phyloP scores from a whole-genome alignment of 2,888 invertebrate genomes.

The Pristionchus fissidentatus region DNA sequence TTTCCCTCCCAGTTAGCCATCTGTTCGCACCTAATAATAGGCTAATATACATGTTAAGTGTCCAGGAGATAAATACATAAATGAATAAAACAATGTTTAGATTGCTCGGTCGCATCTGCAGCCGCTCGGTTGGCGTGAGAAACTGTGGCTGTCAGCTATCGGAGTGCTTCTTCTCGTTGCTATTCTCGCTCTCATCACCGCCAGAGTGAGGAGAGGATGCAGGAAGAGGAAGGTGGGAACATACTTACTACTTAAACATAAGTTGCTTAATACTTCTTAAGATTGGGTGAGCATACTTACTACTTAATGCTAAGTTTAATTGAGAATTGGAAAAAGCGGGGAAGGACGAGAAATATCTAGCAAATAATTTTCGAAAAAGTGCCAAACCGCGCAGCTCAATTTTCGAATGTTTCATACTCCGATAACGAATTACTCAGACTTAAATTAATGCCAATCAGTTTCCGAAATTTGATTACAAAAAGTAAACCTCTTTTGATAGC shows the following conservation, averaged over 20 bases:
- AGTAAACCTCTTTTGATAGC: too few species aligned
- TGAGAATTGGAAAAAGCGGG: too few species aligned
- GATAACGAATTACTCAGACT: too few species aligned
- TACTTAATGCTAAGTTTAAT: not conserved
- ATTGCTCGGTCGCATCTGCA: not conserved
- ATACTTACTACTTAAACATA: not conserved
- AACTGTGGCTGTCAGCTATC: constrained; percentile 4
- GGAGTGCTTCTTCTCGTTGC: constrained; percentile 28
- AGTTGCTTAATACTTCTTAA: not conserved
- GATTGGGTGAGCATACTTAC: not conserved
- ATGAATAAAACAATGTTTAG: not conserved
- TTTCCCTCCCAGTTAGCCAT: too few species aligned
- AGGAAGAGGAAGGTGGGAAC: not conserved
- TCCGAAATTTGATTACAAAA: too few species aligned
- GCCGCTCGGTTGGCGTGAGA: constrained; percentile 18
- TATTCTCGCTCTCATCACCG: constrained; percentile 16
- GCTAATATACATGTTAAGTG: too few species aligned
- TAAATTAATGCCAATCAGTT: too few species aligned
- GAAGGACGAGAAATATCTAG: not conserved
- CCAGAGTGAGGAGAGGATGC: constrained; percentile 32
- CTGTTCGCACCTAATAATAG: too few species aligned
- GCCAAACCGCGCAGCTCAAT: too few species aligned
- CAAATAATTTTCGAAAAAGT: not conserved
- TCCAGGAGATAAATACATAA: too few species aligned
- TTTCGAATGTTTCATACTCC: too few species aligned